Evolutionary conservation across 2,113 vertebrate species (phyloP).

Genomic region (Chaetodon trifascialis): DNA sequence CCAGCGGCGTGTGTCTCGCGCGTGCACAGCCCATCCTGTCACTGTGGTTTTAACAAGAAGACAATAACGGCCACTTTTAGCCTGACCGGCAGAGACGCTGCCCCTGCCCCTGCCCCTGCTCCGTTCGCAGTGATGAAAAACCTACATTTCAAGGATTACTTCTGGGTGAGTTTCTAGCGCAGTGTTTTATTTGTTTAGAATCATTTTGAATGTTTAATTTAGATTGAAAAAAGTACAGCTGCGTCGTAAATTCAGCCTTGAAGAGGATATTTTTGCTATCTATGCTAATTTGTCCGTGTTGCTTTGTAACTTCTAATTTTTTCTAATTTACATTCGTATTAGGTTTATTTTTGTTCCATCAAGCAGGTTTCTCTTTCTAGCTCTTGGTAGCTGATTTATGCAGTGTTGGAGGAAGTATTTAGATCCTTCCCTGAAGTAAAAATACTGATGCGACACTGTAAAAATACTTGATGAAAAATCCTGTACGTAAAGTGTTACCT

Average conservation of each 20-base stretch:
- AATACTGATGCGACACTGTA: background rate
- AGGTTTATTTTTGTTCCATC: background rate
- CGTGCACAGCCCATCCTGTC: no score
- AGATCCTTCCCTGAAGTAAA: background rate
- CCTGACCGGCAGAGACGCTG: background rate
- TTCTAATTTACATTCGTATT: background rate
- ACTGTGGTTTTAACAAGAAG: background rate
- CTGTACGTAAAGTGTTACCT: background rate
- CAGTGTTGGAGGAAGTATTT: background rate
- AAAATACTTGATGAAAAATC: background rate
- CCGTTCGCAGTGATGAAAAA: constrained; percentile 84
- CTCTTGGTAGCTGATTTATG: background rate
- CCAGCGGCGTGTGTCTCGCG: background rate
- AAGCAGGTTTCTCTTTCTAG: background rate
- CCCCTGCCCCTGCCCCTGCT: background rate
- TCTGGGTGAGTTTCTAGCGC: constrained; percentile 87
- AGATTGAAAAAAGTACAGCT: background rate
- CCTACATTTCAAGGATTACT: constrained; percentile 89
- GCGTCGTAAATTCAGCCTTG: background rate
- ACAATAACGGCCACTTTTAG: background rate
- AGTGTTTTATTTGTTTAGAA: background rate
- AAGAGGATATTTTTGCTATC: background rate
- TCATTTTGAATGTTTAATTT: background rate
- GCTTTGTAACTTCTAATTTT: background rate
- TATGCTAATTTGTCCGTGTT: background rate